Evolutionary conservation across 2,888 invertebrate species (phyloP).

Genomic region (Neelides folsomi): DNA sequence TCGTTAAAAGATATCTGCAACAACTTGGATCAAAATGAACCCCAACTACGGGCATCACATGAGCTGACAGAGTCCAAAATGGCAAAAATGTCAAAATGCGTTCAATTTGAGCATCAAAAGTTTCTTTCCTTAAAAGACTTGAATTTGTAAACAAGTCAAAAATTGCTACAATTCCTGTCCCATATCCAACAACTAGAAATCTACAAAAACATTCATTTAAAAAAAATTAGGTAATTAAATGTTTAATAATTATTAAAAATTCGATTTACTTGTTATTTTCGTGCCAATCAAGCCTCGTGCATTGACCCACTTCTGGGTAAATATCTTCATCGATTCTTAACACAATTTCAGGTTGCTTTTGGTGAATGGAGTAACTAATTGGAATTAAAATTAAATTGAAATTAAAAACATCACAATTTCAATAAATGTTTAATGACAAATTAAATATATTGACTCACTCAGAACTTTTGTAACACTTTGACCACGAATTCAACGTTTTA

Average conservation of each 20-base stretch:
- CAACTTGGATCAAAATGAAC: constrained; percentile 17
- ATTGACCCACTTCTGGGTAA: constrained; percentile 14
- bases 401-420: background rate
- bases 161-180: constrained; percentile 21
- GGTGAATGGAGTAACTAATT: constrained; percentile 16
- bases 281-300: constrained; percentile 27
- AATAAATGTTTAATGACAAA: too few relatives aligned
- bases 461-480: too few relatives aligned
- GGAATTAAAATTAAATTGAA: background rate
- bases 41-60: constrained; percentile 12
- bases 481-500: constrained; percentile 6
- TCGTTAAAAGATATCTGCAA: constrained; percentile 23
- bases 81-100: constrained; percentile 14
- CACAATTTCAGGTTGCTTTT: constrained; percentile 23
- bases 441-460: too few relatives aligned
- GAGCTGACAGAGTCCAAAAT: constrained; percentile 24
- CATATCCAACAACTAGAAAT: constrained; percentile 21
- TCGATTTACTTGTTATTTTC: constrained; percentile 11
- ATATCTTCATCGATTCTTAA: constrained; percentile 9
- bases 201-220: too few relatives aligned
- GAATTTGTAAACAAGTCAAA: constrained; percentile 19
- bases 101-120: constrained; percentile 1
- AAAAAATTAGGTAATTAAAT: too few relatives aligned
- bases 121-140: constrained; percentile 8
- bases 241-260: background rate